Percentiles rank a stretch among this genome's conserved stretches.
phyloP scores from a whole-genome alignment of 2,888 invertebrate species.

The Clistopyga incitator region DNA sequence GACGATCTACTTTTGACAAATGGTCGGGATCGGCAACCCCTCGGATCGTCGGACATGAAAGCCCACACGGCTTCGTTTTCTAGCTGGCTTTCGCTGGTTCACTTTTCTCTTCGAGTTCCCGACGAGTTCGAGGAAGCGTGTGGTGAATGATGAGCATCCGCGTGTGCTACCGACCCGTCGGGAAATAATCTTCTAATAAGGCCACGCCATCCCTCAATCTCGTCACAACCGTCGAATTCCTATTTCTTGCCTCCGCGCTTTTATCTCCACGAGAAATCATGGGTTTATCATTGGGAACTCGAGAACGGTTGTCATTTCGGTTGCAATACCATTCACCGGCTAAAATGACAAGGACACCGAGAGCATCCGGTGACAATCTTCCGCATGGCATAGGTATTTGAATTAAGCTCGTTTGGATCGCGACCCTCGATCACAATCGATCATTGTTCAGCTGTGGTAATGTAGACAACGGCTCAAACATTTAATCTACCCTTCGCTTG shows the following conservation, averaged over 20 bases:
- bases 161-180: constrained; percentile 52
- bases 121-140: constrained; percentile 52
- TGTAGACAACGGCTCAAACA: constrained; percentile 48
- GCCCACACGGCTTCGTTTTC: constrained; percentile 48
- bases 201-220: constrained; percentile 34
- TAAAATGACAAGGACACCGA: constrained; percentile 14
- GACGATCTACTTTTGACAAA: constrained; percentile 62
- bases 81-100: constrained; percentile 37
- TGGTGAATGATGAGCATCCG: constrained; percentile 60
- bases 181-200: constrained; percentile 65
- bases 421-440: constrained; percentile 51
- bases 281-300: constrained; percentile 32
- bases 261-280: constrained; percentile 23
- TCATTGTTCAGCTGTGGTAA: constrained; percentile 36
- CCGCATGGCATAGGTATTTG: too few species aligned
- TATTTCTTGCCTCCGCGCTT: constrained; percentile 3
- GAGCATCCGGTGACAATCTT: neutral
- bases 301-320: constrained; percentile 7
- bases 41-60: constrained; percentile 43
- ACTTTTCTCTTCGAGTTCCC: constrained; percentile 39
- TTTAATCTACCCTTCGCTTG: constrained; percentile 40
- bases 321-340: constrained; percentile 20
- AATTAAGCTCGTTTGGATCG: neutral
- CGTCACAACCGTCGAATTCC: constrained; percentile 48
- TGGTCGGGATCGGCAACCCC: constrained; percentile 55